Base-by-base conservation (phyloP, 2,797 vertebrate species). In the Artibeus jamaicensis region DNA sequence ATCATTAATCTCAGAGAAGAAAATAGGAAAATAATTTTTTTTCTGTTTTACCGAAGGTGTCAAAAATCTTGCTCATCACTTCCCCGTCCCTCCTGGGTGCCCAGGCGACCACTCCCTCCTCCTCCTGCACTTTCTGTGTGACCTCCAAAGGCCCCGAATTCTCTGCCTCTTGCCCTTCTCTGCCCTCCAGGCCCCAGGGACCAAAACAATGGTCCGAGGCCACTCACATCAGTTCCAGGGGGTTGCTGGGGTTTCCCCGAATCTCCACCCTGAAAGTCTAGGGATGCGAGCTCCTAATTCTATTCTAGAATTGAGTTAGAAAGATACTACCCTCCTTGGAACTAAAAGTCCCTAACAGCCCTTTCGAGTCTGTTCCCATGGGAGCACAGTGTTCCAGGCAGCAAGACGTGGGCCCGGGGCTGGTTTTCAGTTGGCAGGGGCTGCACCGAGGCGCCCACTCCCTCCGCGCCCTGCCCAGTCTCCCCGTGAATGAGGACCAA, bases 1-100 rank as follows among this genome's bases (percentile, higher is more conserved):
- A 99, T 99, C 99, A 95, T 98, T 98, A 98, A 99, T 99, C 99
- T 99, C 73, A 15, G 96, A 70, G 62, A 96, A 96, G 97, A 87
- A 98, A 98, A 98, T 98, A 91, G 98, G 92, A 98, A 97, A 98
- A 98, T 98, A 95, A 97, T 98, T 98, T 98, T 98, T 83, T 97
- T 83, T 87, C 21, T 95, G 96, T 10, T 18, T 86, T 88, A 32
- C 37, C 76, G 82, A 93, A 84, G 79, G 94, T 95, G 65, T 19
- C 16, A 77, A 55, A 86, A 89, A 68, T 73, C 87, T 83, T 68
- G n/a, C 65, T 86, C 70, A 92, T 9, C 82, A 0, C 26, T 2
- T 24, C 32, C 32, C 57, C 73, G 53, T 32, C 22, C 59, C 79
- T 50, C 53, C 24, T 57, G 21, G 0, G 14, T 11, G 42, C 24